Evolutionary conservation across 2,113 vertebrate species (phyloP).

Genomic region (Galeopterus variegatus): DNA sequence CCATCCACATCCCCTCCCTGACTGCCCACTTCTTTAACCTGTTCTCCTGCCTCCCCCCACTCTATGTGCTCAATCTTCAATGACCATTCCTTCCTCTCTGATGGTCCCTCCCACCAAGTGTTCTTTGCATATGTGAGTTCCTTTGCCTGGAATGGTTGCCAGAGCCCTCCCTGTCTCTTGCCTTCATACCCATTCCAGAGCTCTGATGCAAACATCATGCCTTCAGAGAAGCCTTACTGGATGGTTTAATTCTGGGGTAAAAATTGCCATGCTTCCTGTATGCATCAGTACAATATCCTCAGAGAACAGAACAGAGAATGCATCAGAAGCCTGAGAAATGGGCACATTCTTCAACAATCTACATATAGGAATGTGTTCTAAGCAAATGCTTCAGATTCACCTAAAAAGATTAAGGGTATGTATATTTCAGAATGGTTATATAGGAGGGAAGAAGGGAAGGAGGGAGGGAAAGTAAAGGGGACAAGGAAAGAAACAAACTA

Average conservation of each 20-base stretch:
- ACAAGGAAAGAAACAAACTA: not conserved
- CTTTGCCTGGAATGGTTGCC: not conserved
- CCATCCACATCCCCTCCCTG: not conserved
- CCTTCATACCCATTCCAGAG: not conserved
- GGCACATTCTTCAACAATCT: not conserved
- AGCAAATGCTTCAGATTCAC: not conserved
- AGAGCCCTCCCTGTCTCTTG: not conserved
- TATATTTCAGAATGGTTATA: not conserved
- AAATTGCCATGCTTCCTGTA: not conserved
- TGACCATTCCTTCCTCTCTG: not conserved
- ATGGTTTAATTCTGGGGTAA: not conserved
- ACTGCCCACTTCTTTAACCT: not conserved
- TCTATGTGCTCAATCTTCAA: not conserved
- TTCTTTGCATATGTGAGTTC: not conserved
- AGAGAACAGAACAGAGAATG: not conserved
- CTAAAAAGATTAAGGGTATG: not conserved
- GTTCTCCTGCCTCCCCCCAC: not conserved
- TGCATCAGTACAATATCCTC: not conserved
- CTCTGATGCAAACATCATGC: not conserved
- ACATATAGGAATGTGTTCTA: not conserved
- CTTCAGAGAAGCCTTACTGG: not conserved
- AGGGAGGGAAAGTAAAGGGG: not conserved
- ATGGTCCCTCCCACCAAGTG: not conserved
- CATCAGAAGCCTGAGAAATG: not conserved
- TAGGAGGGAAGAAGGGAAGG: not conserved